Percentiles rank a stretch among this genome's conserved stretches.
phyloP scores from a whole-genome alignment of 2,797 vertebrate genomes.

The Eulemur albifrons region DNA sequence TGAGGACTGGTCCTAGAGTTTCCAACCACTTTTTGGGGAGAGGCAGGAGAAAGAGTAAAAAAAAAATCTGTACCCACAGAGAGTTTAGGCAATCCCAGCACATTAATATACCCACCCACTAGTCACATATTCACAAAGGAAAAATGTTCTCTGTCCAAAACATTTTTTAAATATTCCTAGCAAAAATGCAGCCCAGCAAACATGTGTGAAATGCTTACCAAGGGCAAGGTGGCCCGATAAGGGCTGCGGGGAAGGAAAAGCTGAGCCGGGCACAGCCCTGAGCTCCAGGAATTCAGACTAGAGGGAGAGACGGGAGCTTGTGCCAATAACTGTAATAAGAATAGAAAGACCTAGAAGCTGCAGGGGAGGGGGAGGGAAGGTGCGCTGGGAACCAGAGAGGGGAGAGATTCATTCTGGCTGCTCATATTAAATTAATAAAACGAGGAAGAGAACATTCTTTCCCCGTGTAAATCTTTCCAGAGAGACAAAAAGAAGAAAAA shows the following conservation, averaged over 20 bases:
- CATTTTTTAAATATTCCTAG: conserved; percentile 1
- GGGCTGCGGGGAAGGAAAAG: neutral
- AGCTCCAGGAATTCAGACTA: neutral
- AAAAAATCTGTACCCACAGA: neutral
- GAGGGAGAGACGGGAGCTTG: neutral
- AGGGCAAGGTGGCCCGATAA: neutral
- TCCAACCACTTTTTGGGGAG: neutral
- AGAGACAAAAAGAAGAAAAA: neutral
- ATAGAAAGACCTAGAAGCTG: neutral
- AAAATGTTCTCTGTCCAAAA: conserved; percentile 5
- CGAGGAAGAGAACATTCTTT: conserved; percentile 38
- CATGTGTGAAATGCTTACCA: neutral
- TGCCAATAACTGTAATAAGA: neutral
- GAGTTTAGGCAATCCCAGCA: neutral
- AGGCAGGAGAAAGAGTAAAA: neutral
- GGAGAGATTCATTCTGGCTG: conserved; percentile 2
- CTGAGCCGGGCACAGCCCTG: neutral
- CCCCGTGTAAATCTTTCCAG: conserved; percentile 28
- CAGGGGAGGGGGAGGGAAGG: neutral
- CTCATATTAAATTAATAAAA: conserved; percentile 36
- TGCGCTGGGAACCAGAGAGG: neutral
- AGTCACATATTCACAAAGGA: neutral
- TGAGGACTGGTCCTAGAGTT: neutral
- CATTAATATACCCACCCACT: neutral
- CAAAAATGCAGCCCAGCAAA: neutral